A percentile compares a stretch with the other conserved stretches of the same genome.
Conservation (phyloP, 2,113 vertebrate species). For the Alaudala cheleensis region DNA sequence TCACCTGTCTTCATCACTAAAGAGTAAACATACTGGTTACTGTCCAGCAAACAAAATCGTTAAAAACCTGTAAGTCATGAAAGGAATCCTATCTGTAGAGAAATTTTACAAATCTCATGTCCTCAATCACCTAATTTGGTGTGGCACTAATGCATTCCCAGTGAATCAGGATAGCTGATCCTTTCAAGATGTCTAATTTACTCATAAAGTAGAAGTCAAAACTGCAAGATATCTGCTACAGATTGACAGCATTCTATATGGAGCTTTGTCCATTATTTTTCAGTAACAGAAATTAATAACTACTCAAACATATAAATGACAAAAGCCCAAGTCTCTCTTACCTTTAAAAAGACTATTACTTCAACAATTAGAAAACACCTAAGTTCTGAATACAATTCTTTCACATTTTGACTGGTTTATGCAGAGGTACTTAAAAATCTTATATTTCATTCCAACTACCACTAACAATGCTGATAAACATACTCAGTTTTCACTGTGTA, state of each 20-base stretch:
- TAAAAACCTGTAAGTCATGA: not conserved
- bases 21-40: not conserved
- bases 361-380: not conserved
- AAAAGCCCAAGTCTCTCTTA: not conserved
- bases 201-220: not conserved
- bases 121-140: not conserved
- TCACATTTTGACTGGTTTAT: not conserved
- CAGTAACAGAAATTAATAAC: not conserved
- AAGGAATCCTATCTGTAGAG: not conserved
- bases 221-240: not conserved
- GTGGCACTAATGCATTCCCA: not conserved
- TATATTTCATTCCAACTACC: not conserved
- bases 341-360: not conserved
- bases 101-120: not conserved
- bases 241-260: not conserved
- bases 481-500: not conserved
- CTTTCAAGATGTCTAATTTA: not conserved
- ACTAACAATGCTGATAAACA: not conserved
- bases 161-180: not conserved
- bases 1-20: constrained; percentile 90
- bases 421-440: not conserved
- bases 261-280: not conserved
- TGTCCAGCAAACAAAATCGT: not conserved
- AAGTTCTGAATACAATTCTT: not conserved
- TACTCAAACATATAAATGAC: not conserved